Evolutionary conservation across 2,888 invertebrate genomes (phyloP).

Genomic region (Yponomeuta plumbellus): DNA sequence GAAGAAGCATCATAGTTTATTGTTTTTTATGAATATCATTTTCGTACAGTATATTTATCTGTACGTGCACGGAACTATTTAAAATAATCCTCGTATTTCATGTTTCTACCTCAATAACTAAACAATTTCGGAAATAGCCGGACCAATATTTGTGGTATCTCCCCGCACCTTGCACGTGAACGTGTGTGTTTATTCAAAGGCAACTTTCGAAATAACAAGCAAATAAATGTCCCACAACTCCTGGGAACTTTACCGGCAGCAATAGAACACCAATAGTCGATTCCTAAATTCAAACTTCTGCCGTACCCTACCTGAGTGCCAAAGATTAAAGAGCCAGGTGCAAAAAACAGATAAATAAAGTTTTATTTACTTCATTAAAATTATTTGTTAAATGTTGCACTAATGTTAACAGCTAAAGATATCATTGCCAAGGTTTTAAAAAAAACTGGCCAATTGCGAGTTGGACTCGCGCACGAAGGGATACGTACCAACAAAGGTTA

Average conservation of each 20-base stretch:
- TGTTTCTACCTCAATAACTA: not conserved
- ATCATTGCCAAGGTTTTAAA: not conserved
- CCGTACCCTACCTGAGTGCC: conserved; percentile 22
- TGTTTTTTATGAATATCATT: too few relatives aligned
- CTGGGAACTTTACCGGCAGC: conserved; percentile 37
- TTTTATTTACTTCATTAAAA: too few relatives aligned
- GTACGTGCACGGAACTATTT: not conserved
- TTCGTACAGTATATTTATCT: too few relatives aligned
- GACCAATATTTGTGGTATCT: not conserved
- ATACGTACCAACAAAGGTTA: too few relatives aligned
- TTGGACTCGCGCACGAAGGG: too few relatives aligned
- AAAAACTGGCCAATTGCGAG: too few relatives aligned
- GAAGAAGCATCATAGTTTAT: too few relatives aligned
- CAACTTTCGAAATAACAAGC: conserved; percentile 36
- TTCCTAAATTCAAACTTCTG: conserved; percentile 38
- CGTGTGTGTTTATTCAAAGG: conserved; percentile 23
- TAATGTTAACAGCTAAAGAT: conserved; percentile 9
- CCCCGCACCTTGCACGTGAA: not conserved
- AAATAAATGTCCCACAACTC: conserved; percentile 43
- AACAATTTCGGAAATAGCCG: not conserved
- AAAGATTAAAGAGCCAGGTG: conserved; percentile 28
- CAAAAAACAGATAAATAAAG: not conserved
- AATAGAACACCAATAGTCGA: conserved; percentile 43
- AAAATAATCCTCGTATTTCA: not conserved
- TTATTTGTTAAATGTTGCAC: not conserved